These are phyloP conservation scores for Masticophis lateralis DNA, from an alignment of 2,797 vertebrate genomes.

Conservation along the genomic window DNA sequence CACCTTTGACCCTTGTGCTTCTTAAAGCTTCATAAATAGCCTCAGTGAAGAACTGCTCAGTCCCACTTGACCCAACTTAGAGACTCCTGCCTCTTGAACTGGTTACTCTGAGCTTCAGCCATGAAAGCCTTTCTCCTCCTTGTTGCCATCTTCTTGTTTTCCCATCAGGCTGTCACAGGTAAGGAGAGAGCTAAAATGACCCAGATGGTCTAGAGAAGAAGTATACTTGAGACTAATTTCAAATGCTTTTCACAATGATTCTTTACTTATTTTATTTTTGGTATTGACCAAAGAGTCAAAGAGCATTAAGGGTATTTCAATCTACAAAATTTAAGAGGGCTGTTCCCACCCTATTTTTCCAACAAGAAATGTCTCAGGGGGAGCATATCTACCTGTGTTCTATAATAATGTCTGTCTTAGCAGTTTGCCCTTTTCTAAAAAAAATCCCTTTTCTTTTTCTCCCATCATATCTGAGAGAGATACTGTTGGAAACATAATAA, in stretches of 20 bases:
- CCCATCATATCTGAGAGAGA: background rate
- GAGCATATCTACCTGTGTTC: background rate
- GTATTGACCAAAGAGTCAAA: background rate
- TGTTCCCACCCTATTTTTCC: no score
- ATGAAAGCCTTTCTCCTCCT: constrained; percentile 1
- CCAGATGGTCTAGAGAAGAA: background rate
- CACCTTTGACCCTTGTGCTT: background rate
- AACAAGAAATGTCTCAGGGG: background rate
- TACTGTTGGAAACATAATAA: background rate
- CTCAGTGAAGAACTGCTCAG: background rate
- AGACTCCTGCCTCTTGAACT: background rate
- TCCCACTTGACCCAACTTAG: background rate
- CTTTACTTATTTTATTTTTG: background rate
- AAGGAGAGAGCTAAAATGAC: background rate
- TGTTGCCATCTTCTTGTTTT: background rate
- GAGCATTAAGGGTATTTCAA: background rate
- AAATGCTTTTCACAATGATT: background rate
- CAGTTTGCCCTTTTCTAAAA: background rate
- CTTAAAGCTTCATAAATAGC: background rate
- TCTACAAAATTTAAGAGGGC: background rate
- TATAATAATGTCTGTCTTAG: background rate
- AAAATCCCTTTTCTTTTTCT: background rate
- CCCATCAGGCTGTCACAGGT: background rate
- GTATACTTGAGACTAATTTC: background rate
- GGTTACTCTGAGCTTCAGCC: background rate